Evolutionary conservation across 2,113 vertebrate species (phyloP).

Genomic region (Sporophila hypoxantha): DNA sequence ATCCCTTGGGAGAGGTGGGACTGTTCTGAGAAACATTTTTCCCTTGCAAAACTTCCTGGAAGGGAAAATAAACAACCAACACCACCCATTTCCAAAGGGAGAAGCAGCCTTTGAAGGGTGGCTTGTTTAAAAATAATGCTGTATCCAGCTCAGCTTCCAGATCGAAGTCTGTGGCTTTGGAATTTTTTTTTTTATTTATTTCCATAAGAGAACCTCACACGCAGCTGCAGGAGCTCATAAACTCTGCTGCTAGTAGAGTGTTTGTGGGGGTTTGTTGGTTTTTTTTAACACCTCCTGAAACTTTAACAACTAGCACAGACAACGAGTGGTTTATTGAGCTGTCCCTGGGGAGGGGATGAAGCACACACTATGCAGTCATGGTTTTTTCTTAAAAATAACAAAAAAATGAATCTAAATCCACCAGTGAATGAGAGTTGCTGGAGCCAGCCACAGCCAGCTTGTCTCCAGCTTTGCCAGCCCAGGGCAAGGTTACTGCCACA

Average conservation of each 20-base stretch:
- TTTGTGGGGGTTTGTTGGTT: background rate
- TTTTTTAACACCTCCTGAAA: slow-evolving; percentile 20
- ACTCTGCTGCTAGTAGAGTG: background rate
- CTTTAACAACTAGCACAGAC: background rate
- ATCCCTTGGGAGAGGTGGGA: background rate
- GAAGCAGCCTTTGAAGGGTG: background rate
- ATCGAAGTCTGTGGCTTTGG: background rate
- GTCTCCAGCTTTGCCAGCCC: rapidly evolving
- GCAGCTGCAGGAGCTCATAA: background rate
- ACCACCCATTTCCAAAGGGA: background rate
- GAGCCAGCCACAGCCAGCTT: background rate
- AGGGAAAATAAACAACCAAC: background rate
- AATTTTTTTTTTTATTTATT: background rate
- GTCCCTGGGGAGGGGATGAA: slow-evolving; percentile 2
- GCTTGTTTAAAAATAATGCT: background rate
- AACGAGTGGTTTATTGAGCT: background rate
- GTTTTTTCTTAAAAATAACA: background rate
- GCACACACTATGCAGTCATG: background rate
- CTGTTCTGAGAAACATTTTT: background rate
- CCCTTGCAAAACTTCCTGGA: background rate
- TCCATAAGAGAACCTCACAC: background rate
- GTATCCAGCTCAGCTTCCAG: background rate
- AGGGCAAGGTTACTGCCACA: background rate
- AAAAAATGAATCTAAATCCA: background rate
- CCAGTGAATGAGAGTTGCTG: background rate